Evolutionary conservation across 2,888 invertebrate genomes (phyloP).

Genomic region (Thecophora atra): DNA sequence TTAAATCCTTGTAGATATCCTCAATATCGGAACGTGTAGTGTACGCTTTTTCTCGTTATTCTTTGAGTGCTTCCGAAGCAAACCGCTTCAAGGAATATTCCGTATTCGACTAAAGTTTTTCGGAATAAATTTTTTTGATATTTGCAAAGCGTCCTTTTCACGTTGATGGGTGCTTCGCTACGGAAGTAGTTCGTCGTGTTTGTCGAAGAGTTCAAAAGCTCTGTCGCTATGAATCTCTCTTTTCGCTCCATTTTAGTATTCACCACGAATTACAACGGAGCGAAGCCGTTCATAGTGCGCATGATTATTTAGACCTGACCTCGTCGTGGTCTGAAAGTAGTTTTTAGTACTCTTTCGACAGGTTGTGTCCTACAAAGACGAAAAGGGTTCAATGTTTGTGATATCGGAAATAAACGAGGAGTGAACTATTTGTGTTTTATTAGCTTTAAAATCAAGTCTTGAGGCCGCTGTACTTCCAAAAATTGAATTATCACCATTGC

Average conservation of each 20-base stretch:
- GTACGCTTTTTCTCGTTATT: not conserved
- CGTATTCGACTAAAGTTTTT: slow-evolving; percentile 13
- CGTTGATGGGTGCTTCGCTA: not conserved
- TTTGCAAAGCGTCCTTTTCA: slow-evolving; percentile 24
- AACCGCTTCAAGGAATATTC: not conserved
- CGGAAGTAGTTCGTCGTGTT: not conserved
- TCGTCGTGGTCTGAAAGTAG: no score
- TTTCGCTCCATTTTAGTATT: no score
- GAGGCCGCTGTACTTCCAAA: no score
- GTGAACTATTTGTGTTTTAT: no score
- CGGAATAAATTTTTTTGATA: slow-evolving; percentile 15
- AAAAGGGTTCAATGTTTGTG: no score
- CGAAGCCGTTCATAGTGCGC: not conserved
- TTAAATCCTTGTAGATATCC: no score
- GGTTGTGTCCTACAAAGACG: slow-evolving; percentile 34
- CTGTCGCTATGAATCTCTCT: not conserved
- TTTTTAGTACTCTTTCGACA: slow-evolving; percentile 10
- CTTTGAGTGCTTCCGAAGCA: not conserved
- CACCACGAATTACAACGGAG: not conserved
- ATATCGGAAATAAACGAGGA: no score
- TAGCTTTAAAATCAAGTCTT: no score
- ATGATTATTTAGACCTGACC: not conserved
- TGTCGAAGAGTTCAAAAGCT: not conserved
- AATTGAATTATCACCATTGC: no score
- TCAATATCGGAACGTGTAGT: not conserved